phyloP scores from a whole-genome alignment of 1,140 invertebrate species.

The Aleiodes sp. region DNA sequence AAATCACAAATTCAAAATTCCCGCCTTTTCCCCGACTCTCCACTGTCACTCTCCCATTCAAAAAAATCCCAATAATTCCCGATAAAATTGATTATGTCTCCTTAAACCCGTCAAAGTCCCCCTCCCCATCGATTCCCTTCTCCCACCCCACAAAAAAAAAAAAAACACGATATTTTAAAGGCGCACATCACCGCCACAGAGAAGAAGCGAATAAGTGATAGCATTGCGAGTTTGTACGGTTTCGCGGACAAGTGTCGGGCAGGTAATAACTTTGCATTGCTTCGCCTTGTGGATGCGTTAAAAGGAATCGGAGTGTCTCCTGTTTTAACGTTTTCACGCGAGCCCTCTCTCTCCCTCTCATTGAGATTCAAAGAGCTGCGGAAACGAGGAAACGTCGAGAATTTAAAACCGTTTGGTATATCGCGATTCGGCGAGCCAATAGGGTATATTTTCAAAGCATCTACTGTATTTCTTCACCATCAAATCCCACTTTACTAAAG shows the following conservation, averaged over 20 bases:
- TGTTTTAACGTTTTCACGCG: not conserved
- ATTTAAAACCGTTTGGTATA: conserved; percentile 19
- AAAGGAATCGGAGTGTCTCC: conserved; percentile 37
- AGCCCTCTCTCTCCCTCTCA: no score
- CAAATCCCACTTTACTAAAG: no score
- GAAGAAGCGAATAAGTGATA: conserved; percentile 22
- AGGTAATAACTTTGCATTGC: conserved; percentile 34
- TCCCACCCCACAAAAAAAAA: not conserved
- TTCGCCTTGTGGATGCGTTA: conserved; percentile 39
- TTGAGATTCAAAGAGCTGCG: conserved; percentile 13
- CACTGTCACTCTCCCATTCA: no score
- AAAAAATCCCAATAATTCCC: conserved; percentile 1
- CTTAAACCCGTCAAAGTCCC: not conserved
- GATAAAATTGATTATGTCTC: conserved; percentile 10
- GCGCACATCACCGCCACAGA: not conserved
- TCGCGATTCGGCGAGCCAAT: conserved; percentile 33
- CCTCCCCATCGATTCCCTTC: not conserved
- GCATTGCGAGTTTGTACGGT: conserved; percentile 16
- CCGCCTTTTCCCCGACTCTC: no score
- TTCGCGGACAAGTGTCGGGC: conserved; percentile 22
- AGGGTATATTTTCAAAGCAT: not conserved
- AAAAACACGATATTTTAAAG: not conserved
- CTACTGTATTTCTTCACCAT: conserved; percentile 9
- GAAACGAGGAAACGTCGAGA: conserved; percentile 43
- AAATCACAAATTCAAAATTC: no score